Evolutionary conservation across 1,140 invertebrate genomes (phyloP), one percentile per base, ranked within the genome.

Genomic region (Philopotamus ludificatus): DNA sequence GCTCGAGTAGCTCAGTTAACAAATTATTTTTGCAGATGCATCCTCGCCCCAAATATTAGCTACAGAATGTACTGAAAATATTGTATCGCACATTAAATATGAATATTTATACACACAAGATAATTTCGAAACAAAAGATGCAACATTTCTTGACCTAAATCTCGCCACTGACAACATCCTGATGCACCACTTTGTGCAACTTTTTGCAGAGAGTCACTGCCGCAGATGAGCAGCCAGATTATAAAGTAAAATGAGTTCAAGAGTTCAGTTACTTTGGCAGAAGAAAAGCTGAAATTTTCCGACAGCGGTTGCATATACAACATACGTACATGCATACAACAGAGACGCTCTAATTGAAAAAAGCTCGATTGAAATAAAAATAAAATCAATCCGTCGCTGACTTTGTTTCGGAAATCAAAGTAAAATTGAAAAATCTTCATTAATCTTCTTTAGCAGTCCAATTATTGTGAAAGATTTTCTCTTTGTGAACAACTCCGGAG

Each of bases 161-260:
- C 45, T 23, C 2, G 15, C 3, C 44, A n/a, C 42, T 10, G 42
- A 57, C 15, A 47, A 47, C 4, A 20, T 8, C 18, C 28, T 47
- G 44, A 57, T 42, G 53, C 53, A 57, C 20, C 21, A 20, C 22
- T 20, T 1, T 39, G 20, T 25, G 25, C 44, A n/a, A 16, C 44
- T 39, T 57, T 57, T 57, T 57, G 44, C 44, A 45, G 18, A 3
- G 23, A 16, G 15, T 18, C 10, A 26, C 16, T 8, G 57, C 41
- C 42, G 44, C 44, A 47, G 44, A 47, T 47, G 44, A 47, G 44
- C 44, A 47, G 39, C 12, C 23, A 25, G 21, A 60, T 60, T 60
- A 60, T 60, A 60, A 60, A 60, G 57, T 60, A 39, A 60, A 60
- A 60, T 60, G 57, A 47, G 57, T 47, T 60, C 25, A 23, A 22